These are phyloP conservation scores for Vireo griseus DNA, from an alignment of 2,797 vertebrate genomes.

Conservation along the genomic window DNA sequence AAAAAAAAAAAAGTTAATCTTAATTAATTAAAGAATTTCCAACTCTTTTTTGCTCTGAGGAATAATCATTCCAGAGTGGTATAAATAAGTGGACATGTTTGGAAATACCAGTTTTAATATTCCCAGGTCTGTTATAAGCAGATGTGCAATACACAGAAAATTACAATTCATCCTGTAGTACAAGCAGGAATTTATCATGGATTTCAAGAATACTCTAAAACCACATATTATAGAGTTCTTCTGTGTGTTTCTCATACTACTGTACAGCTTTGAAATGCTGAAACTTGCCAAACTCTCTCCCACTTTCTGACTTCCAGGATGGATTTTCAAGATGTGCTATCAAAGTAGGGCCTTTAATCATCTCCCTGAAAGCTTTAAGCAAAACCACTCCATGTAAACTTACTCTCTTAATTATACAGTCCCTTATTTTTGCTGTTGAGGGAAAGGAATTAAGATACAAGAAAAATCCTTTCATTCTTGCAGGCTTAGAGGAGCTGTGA, in stretches of 20 bases:
- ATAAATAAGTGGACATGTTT: not conserved
- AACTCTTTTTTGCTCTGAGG: not conserved
- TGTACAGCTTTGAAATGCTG: not conserved
- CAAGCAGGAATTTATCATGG: not conserved
- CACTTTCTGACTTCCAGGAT: not conserved
- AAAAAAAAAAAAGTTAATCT: not conserved
- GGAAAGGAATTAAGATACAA: not conserved
- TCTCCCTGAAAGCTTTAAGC: not conserved
- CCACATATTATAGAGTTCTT: not conserved
- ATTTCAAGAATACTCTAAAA: not conserved
- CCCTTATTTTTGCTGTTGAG: not conserved
- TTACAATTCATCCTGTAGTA: not conserved
- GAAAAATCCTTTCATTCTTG: not conserved
- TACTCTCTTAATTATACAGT: constrained; percentile 23
- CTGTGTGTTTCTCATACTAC: not conserved
- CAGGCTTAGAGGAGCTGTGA: not conserved
- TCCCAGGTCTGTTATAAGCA: not conserved
- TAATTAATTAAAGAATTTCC: not conserved
- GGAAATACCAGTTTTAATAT: not conserved
- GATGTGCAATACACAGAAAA: not conserved
- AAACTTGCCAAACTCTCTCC: not conserved
- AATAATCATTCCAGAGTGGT: not conserved
- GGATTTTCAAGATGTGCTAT: not conserved
- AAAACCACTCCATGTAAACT: not conserved
- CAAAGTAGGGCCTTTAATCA: not conserved